phyloP scores from a whole-genome alignment of 2,888 invertebrate species.

The Morinoia aosen region DNA sequence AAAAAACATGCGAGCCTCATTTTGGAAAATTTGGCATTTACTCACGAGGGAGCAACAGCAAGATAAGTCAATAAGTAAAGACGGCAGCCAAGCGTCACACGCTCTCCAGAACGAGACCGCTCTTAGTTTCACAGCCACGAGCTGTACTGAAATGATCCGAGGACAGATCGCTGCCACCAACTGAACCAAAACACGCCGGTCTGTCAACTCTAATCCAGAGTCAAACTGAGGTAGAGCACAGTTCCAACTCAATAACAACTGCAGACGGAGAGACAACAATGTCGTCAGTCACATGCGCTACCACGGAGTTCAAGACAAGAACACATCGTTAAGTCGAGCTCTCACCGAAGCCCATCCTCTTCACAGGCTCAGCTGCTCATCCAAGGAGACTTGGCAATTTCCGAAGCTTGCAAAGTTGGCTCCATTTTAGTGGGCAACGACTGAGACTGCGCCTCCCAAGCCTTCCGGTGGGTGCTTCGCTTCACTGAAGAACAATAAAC shows the following conservation, averaged over 20 bases:
- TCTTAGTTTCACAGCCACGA: not conserved
- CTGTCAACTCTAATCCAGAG: not conserved
- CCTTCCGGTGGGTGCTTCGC: constrained; percentile 20
- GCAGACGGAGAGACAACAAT: not conserved
- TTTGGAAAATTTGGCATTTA: too few relatives aligned
- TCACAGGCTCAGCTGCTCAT: constrained; percentile 27
- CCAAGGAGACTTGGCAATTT: constrained; percentile 37
- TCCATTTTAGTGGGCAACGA: constrained; percentile 30
- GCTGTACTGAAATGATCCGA: not conserved
- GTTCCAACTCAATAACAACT: constrained; percentile 3
- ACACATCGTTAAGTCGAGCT: constrained; percentile 33
- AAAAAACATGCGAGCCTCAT: too few relatives aligned
- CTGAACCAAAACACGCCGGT: not conserved
- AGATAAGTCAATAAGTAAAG: not conserved
- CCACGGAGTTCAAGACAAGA: not conserved
- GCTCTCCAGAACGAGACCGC: not conserved
- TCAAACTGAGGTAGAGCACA: not conserved
- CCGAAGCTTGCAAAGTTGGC: constrained; percentile 26
- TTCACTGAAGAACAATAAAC: constrained; percentile 18
- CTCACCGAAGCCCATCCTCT: not conserved
- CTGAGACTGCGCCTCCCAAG: not conserved
- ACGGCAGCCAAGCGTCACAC: not conserved
- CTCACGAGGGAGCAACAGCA: not conserved
- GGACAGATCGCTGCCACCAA: not conserved
- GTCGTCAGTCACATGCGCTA: not conserved